A percentile compares a stretch with the other conserved stretches of the same genome.
Conservation (phyloP, 53 echinoderm and acorn worm genomes). For the Holothuria scabra region DNA sequence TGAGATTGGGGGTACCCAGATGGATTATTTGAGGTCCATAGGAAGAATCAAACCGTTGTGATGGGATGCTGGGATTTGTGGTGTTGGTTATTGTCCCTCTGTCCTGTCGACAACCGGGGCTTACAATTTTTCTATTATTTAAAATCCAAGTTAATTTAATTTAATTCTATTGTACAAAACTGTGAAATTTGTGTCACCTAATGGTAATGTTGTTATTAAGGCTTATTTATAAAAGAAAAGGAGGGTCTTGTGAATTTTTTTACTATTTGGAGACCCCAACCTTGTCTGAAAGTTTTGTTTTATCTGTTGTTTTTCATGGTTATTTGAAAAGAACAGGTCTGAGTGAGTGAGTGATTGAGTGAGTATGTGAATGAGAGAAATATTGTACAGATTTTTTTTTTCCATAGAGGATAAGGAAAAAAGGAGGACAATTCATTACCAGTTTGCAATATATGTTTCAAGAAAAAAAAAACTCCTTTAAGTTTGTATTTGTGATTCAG, state of each 20-base stretch:
- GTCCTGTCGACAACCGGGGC: too few species aligned
- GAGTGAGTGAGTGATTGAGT: constrained; percentile 19
- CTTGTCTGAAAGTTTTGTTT: not conserved
- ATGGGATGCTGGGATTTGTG: too few species aligned
- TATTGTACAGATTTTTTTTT: constrained; percentile 44
- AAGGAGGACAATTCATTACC: constrained; percentile 37
- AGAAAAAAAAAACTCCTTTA: constrained; percentile 34
- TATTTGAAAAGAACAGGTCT: not conserved
- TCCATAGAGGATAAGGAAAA: constrained; percentile 16
- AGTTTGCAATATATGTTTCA: constrained; percentile 41
- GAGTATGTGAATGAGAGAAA: constrained; percentile 19
- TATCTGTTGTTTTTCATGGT: not conserved
- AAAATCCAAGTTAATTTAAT: constrained; percentile 18
- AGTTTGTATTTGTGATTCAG: constrained; percentile 40
- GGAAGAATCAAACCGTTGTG: too few species aligned
- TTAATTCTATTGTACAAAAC: constrained; percentile 43
- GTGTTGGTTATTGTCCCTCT: too few species aligned
- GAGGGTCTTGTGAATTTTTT: constrained; percentile 25
- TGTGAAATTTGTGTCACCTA: constrained; percentile 41
- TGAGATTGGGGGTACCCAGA: too few species aligned
- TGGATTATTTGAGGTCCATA: too few species aligned
- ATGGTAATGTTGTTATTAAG: constrained; percentile 28
- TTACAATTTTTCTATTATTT: constrained; percentile 24
- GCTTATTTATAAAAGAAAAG: constrained; percentile 40
- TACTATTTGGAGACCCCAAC: not conserved